Evolutionary conservation across 2,888 invertebrate species (phyloP), one percentile per base, ranked within the genome.

Genomic region (Antheraea assamensis): DNA sequence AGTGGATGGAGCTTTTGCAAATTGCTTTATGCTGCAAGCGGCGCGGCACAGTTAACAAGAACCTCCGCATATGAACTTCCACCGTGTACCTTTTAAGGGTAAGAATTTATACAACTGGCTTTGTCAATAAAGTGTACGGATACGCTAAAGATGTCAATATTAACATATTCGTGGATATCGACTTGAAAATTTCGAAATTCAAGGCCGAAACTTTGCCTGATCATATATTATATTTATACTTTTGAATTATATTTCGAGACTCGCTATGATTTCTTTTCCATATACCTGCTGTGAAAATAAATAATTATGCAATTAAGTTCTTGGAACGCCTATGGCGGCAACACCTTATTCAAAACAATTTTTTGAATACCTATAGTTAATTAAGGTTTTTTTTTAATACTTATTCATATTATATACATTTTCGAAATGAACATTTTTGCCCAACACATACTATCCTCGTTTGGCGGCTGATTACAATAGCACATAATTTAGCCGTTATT

Each of bases 11-110:
- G 91, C 91, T 92, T 90, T 90, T 90, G 93, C 93, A 92, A 93
- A 93, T 92, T 93, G 90, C 92, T 92, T 86, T 92, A 92, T 92
- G 93, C 92, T 89, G 85, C 88, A 85, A 86, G 93, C 92, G 89
- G 86, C 88, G 87, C 89, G 30, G 61, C 61, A 64, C 30, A 89
- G 88, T 88, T 87, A 87, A 92, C 92, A 92, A 89, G 89, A 88
- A 89, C 90, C 88, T 86, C 89, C 81, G 84, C 86, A 88, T 87
- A 68, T 68, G 68, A 68, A 35, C 68, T 68, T 68, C 35, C 68
- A 68, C 35, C 35, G 68, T 68, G n/a, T 35, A 68, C 68, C 61
- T 30, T 30, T 68, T 68, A 68, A 68, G 68, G 68, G 68, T n/a
- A 68, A 68, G 68, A 68, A 35, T 35, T n/a, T 68, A 35, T 35